phyloP scores from a whole-genome alignment of 2,113 vertebrate genomes.

The Apeltes quadracus region DNA sequence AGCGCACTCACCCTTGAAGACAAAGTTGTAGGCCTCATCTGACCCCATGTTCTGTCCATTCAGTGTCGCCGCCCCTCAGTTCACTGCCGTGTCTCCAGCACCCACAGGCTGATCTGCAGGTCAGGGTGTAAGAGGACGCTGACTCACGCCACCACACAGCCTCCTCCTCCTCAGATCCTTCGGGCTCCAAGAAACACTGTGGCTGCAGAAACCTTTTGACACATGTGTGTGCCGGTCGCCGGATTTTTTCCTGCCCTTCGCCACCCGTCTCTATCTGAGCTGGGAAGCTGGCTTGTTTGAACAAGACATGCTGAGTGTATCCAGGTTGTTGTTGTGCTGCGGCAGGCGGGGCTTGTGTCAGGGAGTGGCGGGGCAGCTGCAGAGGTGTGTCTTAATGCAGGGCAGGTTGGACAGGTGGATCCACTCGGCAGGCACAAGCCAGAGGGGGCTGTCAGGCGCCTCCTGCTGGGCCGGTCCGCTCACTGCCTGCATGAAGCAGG shows the following conservation, averaged over 20 bases:
- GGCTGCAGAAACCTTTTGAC: slow-evolving; percentile 10
- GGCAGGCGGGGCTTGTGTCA: slow-evolving; percentile 49
- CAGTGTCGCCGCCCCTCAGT: slow-evolving; percentile 37
- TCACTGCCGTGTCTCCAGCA: slow-evolving; percentile 25
- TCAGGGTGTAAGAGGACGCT: slow-evolving; percentile 49
- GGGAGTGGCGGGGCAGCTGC: slow-evolving; percentile 27
- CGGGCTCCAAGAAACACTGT: slow-evolving; percentile 7
- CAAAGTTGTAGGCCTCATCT: slow-evolving; percentile 92
- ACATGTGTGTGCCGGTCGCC: slow-evolving; percentile 25
- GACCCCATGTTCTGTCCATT: slow-evolving; percentile 82
- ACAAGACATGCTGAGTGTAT: slow-evolving; percentile 60
- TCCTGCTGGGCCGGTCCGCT: slow-evolving; percentile 61
- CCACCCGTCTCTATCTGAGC: slow-evolving; percentile 25
- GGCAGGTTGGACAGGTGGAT: slow-evolving; percentile 76
- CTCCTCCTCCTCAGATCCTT: slow-evolving; percentile 19
- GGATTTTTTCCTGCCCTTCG: slow-evolving; percentile 35
- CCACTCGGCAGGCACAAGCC: slow-evolving; percentile 48
- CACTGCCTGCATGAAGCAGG: slow-evolving; percentile 19
- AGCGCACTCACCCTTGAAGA: slow-evolving; percentile 90
- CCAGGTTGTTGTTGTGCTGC: slow-evolving; percentile 51
- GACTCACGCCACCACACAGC: slow-evolving; percentile 19
- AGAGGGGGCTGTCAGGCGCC: slow-evolving; percentile 37
- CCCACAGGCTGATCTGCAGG: slow-evolving; percentile 28
- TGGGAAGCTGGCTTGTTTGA: slow-evolving; percentile 62
- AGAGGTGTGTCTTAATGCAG: slow-evolving; percentile 46